Evolutionary conservation across 2,113 vertebrate genomes (phyloP).

Genomic region (Alouatta palliata): DNA sequence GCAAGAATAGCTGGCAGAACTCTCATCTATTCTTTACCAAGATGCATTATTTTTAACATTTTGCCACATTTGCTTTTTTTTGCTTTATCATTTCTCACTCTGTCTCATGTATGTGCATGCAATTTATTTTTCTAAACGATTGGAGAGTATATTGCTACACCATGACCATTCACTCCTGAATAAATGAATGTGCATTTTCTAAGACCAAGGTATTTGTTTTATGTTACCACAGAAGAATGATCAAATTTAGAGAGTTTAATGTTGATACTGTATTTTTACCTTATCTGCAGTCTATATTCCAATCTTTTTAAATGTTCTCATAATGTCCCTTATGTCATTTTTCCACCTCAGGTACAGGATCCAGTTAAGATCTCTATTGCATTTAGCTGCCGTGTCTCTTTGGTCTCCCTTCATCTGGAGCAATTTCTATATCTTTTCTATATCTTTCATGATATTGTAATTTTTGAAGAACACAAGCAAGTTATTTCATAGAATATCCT

Average conservation of each 20-base stretch:
- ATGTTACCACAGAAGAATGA: neutral
- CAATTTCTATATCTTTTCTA: neutral
- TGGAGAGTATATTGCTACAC: neutral
- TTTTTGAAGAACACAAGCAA: neutral
- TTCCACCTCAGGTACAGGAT: neutral
- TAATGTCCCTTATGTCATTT: neutral
- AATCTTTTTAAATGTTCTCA: neutral
- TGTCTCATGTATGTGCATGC: neutral
- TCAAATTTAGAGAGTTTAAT: neutral
- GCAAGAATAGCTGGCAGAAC: neutral
- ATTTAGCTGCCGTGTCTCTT: neutral
- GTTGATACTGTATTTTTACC: neutral
- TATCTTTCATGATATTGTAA: neutral
- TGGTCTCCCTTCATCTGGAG: neutral
- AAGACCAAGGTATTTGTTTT: neutral
- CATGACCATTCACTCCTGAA: neutral
- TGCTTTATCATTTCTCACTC: neutral
- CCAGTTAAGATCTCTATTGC: neutral
- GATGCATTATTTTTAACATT: conserved; percentile 6
- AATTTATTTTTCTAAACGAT: conserved; percentile 34
- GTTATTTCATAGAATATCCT: neutral
- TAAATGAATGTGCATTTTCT: neutral
- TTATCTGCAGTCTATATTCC: neutral
- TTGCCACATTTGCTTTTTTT: neutral
- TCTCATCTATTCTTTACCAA: neutral